These are phyloP conservation scores for Andrena dorsata DNA, from an alignment of 2,888 invertebrate genomes.

Conservation along the genomic window DNA sequence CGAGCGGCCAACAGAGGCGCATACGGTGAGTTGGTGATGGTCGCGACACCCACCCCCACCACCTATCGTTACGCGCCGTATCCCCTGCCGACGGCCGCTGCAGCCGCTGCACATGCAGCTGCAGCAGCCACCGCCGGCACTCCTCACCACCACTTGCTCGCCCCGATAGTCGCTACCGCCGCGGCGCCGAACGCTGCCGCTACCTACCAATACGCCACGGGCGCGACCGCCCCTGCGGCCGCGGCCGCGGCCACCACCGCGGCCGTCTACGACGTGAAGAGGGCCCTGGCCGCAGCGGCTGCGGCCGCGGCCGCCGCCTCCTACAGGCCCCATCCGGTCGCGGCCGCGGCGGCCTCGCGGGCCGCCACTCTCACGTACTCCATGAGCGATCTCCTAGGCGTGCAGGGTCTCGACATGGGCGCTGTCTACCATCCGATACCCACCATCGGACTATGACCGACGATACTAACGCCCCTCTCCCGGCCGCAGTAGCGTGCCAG, in stretches of 20 bases:
- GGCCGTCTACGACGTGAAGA: constrained; percentile 86
- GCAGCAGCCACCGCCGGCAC: constrained; percentile 80
- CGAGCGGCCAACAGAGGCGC: constrained; percentile 97
- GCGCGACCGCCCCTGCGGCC: constrained; percentile 85
- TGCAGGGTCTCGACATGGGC: constrained; percentile 89
- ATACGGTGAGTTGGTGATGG: constrained; percentile 98
- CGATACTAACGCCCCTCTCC: constrained; percentile 84
- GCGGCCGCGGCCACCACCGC: constrained; percentile 84
- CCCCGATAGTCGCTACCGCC: constrained; percentile 82
- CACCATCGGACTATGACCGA: constrained; percentile 90
- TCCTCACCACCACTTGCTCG: constrained; percentile 81
- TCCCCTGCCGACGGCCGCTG: constrained; percentile 82
- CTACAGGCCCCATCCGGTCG: constrained; percentile 86
- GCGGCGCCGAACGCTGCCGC: constrained; percentile 80
- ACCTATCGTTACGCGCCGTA: constrained; percentile 86
- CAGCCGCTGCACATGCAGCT: constrained; percentile 83
- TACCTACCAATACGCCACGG: constrained; percentile 81
- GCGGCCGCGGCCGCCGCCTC: constrained; percentile 88
- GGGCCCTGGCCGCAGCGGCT: constrained; percentile 86
- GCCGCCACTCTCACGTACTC: constrained; percentile 88
- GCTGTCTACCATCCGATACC: constrained; percentile 91
- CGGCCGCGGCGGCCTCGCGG: constrained; percentile 82
- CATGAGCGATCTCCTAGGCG: constrained; percentile 90
- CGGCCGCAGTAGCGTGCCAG: constrained; percentile 78
- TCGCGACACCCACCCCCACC: constrained; percentile 88